Conservation (phyloP, 2,113 vertebrate genomes). For the Neolamprologus modestus region DNA sequence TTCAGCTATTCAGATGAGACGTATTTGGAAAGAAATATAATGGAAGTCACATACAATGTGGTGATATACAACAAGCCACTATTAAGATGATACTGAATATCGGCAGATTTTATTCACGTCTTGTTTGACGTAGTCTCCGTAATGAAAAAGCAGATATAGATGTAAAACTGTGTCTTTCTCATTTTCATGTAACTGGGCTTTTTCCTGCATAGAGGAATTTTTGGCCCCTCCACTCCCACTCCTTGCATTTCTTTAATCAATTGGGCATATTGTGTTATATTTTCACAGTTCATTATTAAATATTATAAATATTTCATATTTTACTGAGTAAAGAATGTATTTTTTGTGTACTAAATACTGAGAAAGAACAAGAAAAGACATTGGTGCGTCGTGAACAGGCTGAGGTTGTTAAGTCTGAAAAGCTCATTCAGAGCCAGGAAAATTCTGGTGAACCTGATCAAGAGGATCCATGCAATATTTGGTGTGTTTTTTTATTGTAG, state of each 20-base stretch:
- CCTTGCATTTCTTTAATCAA: fast-evolving
- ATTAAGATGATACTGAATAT: background rate
- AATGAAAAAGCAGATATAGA: background rate
- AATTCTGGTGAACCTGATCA: background rate
- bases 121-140: background rate
- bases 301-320: background rate
- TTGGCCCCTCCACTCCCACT: background rate
- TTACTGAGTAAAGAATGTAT: background rate
- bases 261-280: background rate
- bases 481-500: background rate
- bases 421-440: background rate
- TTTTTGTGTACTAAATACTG: background rate
- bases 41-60: background rate
- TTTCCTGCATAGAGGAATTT: background rate
- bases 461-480: background rate
- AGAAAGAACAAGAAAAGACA: background rate
- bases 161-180: background rate
- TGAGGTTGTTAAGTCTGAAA: background rate
- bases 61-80: background rate
- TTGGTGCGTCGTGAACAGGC: fast-evolving
- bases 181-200: background rate
- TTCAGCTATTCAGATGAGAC: background rate
- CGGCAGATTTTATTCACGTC: background rate
- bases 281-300: background rate
- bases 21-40: background rate